Conservation (phyloP, 1,140 invertebrate genomes). For the Hesperophylax magnus region DNA sequence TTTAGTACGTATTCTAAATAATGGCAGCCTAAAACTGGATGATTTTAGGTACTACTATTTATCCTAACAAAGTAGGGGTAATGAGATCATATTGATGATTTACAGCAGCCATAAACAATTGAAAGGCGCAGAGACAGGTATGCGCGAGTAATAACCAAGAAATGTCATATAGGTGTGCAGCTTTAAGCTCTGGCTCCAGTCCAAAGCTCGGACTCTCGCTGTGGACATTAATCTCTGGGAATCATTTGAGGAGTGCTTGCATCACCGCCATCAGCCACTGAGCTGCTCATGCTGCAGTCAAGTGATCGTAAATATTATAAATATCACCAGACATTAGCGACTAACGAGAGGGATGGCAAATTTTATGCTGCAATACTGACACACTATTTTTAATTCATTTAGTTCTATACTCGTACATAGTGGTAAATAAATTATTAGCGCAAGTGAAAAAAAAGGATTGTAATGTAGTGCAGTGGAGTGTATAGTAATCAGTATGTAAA, state of each 20-base stretch:
- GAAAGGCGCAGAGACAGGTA: conserved; percentile 8
- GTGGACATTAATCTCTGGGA: conserved; percentile 28
- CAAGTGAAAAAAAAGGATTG: too few species aligned
- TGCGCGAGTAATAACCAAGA: conserved; percentile 10
- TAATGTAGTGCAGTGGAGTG: too few species aligned
- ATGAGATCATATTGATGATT: conserved; percentile 2
- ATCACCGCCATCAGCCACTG: conserved; percentile 14
- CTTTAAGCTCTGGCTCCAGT: conserved; percentile 28
- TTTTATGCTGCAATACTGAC: too few species aligned
- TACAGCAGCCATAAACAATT: neutral
- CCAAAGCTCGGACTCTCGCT: conserved; percentile 9
- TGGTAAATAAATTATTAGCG: too few species aligned
- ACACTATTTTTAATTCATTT: too few species aligned
- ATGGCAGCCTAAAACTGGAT: too few species aligned
- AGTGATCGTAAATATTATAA: conserved; percentile 22
- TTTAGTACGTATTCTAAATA: too few species aligned
- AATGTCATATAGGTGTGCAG: conserved; percentile 40
- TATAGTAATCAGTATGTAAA: too few species aligned
- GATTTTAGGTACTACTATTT: too few species aligned
- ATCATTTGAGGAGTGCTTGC: conserved; percentile 42
- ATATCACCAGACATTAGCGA: neutral
- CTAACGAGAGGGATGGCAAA: too few species aligned
- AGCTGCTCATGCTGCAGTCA: conserved; percentile 3
- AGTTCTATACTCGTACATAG: too few species aligned
- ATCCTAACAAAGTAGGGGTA: neutral